phyloP scores from a whole-genome alignment of 2,113 vertebrate species.

The Oncorhynchus masou region DNA sequence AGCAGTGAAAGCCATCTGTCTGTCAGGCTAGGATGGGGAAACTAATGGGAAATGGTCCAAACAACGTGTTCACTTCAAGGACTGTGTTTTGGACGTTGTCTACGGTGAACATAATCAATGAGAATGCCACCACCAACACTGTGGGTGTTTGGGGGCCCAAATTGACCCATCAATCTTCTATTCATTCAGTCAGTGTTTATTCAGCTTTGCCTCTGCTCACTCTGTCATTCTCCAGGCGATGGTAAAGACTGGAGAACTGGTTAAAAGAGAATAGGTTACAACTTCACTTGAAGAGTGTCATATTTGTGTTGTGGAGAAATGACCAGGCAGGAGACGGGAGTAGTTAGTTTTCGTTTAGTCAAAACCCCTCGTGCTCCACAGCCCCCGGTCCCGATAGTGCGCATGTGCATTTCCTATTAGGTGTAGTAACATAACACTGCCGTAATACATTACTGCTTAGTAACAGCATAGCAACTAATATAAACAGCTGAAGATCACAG shows the following conservation, averaged over 20 bases:
- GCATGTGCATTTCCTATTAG: too few species aligned
- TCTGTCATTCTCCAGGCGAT: slow-evolving; percentile 38
- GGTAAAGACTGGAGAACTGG: slow-evolving; percentile 9
- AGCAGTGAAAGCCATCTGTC: slow-evolving; percentile 72
- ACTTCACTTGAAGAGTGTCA: not conserved
- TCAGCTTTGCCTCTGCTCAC: slow-evolving; percentile 47
- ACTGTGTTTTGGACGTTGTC: slow-evolving; percentile 57
- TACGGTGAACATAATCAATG: slow-evolving; percentile 57
- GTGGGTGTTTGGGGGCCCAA: slow-evolving; percentile 42
- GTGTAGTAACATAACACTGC: too few species aligned
- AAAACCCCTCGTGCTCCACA: too few species aligned
- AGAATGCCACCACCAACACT: slow-evolving; percentile 41
- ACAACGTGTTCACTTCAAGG: slow-evolving; percentile 54
- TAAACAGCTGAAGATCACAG: too few species aligned
- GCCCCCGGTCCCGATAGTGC: fast-evolving
- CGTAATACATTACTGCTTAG: too few species aligned
- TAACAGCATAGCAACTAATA: too few species aligned
- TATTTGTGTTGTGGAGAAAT: too few species aligned
- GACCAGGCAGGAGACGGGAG: too few species aligned
- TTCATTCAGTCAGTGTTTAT: slow-evolving; percentile 60
- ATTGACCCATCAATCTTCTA: slow-evolving; percentile 66
- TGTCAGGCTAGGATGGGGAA: slow-evolving; percentile 53
- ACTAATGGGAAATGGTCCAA: slow-evolving; percentile 54
- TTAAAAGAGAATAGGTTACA: not conserved
- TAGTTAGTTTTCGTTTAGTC: too few species aligned